A percentile compares a stretch with the other conserved stretches of the same genome.
These are phyloP conservation scores for Venustaconcha ellipsiformis DNA, from an alignment of 1,140 invertebrate species.

Conservation along the genomic window DNA sequence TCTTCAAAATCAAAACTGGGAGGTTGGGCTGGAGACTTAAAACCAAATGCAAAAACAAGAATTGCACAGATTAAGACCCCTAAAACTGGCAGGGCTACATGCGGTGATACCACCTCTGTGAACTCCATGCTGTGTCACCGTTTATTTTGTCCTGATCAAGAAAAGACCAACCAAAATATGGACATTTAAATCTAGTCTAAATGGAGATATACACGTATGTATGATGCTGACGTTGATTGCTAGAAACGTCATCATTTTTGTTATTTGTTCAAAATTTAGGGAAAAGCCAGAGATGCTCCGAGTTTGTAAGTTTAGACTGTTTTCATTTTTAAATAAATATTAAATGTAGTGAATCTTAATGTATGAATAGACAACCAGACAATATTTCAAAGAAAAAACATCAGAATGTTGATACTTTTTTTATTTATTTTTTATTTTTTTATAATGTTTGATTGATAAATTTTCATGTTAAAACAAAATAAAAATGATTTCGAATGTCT, in stretches of 20 bases:
- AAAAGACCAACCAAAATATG: too few species aligned
- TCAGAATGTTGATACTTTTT: background rate
- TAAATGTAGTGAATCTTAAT: background rate
- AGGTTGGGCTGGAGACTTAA: constrained; percentile 67
- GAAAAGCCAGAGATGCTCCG: background rate
- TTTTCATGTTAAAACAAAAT: too few species aligned
- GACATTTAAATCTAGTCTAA: too few species aligned
- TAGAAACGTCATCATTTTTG: constrained; percentile 51
- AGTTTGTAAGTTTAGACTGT: background rate
- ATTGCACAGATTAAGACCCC: constrained; percentile 67
- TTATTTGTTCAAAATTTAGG: background rate
- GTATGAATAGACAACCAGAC: background rate
- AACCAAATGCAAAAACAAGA: constrained; percentile 69
- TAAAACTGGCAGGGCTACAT: constrained; percentile 66
- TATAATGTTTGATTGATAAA: too few species aligned
- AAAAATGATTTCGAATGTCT: too few species aligned
- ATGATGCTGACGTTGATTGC: constrained; percentile 61
- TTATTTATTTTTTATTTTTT: too few species aligned
- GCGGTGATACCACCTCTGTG: constrained; percentile 63
- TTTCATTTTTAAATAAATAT: background rate
- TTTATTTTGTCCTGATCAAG: background rate
- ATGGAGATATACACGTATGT: constrained; percentile 5
- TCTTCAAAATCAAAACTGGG: constrained; percentile 67
- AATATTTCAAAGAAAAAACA: background rate
- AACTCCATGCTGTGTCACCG: constrained; percentile 49